Base-by-base conservation (phyloP, 2,888 invertebrate species). In the Drosophila barbarae region DNA sequence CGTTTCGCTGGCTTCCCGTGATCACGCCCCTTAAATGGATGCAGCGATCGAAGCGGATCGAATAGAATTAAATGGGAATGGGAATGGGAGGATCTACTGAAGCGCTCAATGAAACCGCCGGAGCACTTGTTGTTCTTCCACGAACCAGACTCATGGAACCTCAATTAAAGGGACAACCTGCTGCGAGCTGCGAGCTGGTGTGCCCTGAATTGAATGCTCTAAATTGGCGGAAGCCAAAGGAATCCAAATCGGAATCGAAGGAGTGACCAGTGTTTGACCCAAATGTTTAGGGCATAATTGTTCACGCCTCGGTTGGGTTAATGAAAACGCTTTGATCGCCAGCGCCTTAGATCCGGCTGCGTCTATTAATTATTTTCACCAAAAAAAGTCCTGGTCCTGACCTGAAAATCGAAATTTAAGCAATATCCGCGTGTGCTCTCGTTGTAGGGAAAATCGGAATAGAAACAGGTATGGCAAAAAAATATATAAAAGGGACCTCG, bases 281-380 rank as follows among this genome's bases (percentile, higher is more conserved):
- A 76, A 79, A 81, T 84, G 82, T 79, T 80, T 84, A 39, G 77
- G 41, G 69, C 64, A 69, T 77, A 81, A 80, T 80, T 85, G 83
- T 81, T 81, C 81, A 81, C 81, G 85, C 81, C 81, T 81, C 53
- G 83, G 79, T 55, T 71, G 71, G 63, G 63, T 59, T 66, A 76
- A 76, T 84, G 26, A 38, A 34, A 32, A 9, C 42, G 63, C 79
- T 79, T 79, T 79, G 78, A 77, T 77, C 66, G 74, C 18, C 32
- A 13, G 72, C 74, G 46, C 36, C 41, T 38, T 6, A 34, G 54
- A 42, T 50, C 56, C 56, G 53, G 56, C 49, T 46, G 56, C 49
- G 23, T 56, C 56, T 63, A 80, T 72, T 81, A 78, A 81, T 81
- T 67, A 53, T 18, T 12, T 18, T 30, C 18, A 50, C 42, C 18